Percentiles rank a stretch among this genome's conserved stretches.
These are phyloP conservation scores for Megamerina dolium DNA, from an alignment of 2,888 invertebrate genomes.

Conservation along the genomic window DNA sequence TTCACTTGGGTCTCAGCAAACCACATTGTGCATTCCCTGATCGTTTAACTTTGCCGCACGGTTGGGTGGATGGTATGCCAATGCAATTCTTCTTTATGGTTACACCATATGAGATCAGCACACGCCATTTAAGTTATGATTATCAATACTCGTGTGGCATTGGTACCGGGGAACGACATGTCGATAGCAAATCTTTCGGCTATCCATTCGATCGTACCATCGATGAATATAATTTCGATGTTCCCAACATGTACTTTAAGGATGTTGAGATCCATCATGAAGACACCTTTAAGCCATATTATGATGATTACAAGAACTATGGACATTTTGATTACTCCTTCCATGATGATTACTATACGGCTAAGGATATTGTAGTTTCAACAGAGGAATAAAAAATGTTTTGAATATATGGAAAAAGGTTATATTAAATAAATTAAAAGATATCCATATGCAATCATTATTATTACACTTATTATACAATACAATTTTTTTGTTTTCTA, in stretches of 20 bases:
- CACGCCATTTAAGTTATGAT: constrained; percentile 43
- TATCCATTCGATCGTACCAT: constrained; percentile 70
- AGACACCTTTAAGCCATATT: constrained; percentile 45
- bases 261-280: constrained; percentile 62
- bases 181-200: constrained; percentile 61
- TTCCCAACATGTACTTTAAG: constrained; percentile 63
- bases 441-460: too few species aligned
- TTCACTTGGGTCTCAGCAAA: constrained; percentile 47
- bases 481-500: too few species aligned
- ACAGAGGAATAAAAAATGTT: too few species aligned
- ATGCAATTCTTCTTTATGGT: constrained; percentile 57
- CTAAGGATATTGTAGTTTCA: too few species aligned
- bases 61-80: constrained; percentile 55
- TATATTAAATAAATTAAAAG: too few species aligned
- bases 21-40: constrained; percentile 56
- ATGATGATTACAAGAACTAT: constrained; percentile 26
- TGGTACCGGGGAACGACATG: constrained; percentile 52
- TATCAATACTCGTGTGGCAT: constrained; percentile 52
- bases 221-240: constrained; percentile 56
- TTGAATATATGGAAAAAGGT: too few species aligned
- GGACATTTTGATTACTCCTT: constrained; percentile 25
- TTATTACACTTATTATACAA: too few species aligned
- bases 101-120: constrained; percentile 40
- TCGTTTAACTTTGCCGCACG: constrained; percentile 59
- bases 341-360: constrained; percentile 21